phyloP scores from a whole-genome alignment of 2,888 invertebrate species.

The Drosophila barbarae region DNA sequence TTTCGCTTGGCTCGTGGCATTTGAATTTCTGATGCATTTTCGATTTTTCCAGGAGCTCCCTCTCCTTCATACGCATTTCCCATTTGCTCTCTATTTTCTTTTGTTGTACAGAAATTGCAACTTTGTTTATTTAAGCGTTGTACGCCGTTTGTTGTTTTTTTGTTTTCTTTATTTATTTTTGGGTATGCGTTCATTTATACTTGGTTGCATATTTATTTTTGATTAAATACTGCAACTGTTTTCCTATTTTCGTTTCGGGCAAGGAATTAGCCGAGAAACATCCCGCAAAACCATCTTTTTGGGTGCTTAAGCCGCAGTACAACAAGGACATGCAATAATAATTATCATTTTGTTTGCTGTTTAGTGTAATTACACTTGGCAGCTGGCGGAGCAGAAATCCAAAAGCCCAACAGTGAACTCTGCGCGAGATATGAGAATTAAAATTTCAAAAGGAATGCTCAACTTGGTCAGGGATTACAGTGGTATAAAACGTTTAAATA shows the following conservation, averaged over 20 bases:
- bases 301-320: constrained; percentile 2
- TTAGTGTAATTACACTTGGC: constrained; percentile 59
- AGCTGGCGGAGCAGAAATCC: constrained; percentile 15
- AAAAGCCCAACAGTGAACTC: constrained; percentile 15
- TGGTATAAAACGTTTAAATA: neutral
- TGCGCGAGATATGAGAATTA: constrained; percentile 11
- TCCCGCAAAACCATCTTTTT: neutral
- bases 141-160: constrained; percentile 22
- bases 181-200: constrained; percentile 42
- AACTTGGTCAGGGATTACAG: constrained; percentile 3
- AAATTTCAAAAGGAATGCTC: constrained; percentile 13
- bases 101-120: constrained; percentile 63
- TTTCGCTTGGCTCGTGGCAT: constrained; percentile 50
- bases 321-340: constrained; percentile 46
- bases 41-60: constrained; percentile 57
- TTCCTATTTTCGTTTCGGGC: constrained; percentile 28
- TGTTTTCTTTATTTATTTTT: constrained; percentile 21
- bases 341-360: constrained; percentile 46
- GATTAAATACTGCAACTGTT: constrained; percentile 60
- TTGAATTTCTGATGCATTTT: constrained; percentile 71
- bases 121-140: constrained; percentile 64
- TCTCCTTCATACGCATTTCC: constrained; percentile 28
- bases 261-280: constrained; percentile 47
- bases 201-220: constrained; percentile 61
- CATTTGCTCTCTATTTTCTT: constrained; percentile 47